Conservation (phyloP, 2,113 vertebrate species). For the Nesoenas mayeri region DNA sequence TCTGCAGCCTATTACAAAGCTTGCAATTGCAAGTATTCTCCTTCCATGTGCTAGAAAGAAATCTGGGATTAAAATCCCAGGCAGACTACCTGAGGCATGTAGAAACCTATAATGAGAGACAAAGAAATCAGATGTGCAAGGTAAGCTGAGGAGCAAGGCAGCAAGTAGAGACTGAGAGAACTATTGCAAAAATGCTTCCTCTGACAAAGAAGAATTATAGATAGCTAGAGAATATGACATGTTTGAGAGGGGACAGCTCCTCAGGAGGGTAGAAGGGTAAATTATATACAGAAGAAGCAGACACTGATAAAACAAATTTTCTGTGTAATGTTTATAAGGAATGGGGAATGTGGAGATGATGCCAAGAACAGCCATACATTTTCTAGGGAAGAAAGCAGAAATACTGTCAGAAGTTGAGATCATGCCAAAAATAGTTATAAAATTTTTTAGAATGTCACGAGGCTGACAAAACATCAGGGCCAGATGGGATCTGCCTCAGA, state of each 20-base stretch:
- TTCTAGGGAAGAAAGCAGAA: slow-evolving; percentile 33
- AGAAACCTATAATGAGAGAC: not conserved
- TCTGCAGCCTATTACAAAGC: not conserved
- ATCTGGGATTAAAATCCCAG: not conserved
- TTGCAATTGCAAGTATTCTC: not conserved
- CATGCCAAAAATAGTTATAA: slow-evolving; percentile 45
- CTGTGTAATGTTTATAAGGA: not conserved
- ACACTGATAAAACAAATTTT: not conserved
- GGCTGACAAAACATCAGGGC: slow-evolving; percentile 59
- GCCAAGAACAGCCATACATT: slow-evolving; percentile 52
- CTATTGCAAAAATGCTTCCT: not conserved
- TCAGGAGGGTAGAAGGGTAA: not conserved
- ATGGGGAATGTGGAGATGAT: not conserved
- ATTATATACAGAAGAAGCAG: not conserved
- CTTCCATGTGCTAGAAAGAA: not conserved
- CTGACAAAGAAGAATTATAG: not conserved
- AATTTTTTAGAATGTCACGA: slow-evolving; percentile 50
- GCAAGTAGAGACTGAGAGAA: not conserved
- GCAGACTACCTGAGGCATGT: not conserved
- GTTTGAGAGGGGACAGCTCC: not conserved
- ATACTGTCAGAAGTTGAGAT: slow-evolving; percentile 50
- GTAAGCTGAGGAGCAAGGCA: not conserved
- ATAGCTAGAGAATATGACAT: not conserved
- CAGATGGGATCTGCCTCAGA: slow-evolving; percentile 56
- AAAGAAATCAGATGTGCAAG: not conserved